phyloP scores from a whole-genome alignment of 2,797 vertebrate genomes.

The Okamejei kenojei region DNA sequence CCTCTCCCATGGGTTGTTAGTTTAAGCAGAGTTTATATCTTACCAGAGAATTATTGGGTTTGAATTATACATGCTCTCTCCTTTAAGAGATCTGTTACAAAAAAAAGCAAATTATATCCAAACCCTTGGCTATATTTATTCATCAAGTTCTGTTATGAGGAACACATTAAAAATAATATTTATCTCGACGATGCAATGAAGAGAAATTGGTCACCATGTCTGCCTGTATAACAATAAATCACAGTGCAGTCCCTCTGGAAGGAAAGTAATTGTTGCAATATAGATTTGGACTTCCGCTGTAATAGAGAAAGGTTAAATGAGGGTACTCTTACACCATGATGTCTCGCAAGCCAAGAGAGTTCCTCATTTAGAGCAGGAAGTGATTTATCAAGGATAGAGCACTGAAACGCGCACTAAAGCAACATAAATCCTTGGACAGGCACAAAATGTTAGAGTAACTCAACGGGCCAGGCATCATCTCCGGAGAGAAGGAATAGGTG shows the following conservation, averaged over 20 bases:
- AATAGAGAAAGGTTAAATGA: background rate
- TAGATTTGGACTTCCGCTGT: too few species aligned
- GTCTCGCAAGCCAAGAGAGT: too few species aligned
- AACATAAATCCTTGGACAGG: background rate
- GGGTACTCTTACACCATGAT: background rate
- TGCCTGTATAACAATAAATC: background rate
- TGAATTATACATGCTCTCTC: constrained; percentile 9
- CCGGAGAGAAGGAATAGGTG: too few species aligned
- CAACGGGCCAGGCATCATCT: too few species aligned
- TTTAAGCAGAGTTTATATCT: background rate
- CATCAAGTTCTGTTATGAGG: background rate
- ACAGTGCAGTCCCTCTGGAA: background rate
- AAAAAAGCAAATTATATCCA: background rate
- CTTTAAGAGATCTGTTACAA: background rate
- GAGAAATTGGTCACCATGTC: background rate
- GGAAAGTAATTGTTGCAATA: background rate
- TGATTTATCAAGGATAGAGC: background rate
- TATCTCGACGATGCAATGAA: background rate
- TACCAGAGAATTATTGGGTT: background rate
- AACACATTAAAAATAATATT: background rate
- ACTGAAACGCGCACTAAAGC: background rate
- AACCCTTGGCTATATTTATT: background rate
- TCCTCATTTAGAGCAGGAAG: background rate
- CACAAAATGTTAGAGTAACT: too few species aligned
- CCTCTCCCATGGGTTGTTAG: background rate